Evolutionary conservation across 2,113 vertebrate species (phyloP), one percentile per base, ranked within the genome.

Genomic region (Pavo muticus): DNA sequence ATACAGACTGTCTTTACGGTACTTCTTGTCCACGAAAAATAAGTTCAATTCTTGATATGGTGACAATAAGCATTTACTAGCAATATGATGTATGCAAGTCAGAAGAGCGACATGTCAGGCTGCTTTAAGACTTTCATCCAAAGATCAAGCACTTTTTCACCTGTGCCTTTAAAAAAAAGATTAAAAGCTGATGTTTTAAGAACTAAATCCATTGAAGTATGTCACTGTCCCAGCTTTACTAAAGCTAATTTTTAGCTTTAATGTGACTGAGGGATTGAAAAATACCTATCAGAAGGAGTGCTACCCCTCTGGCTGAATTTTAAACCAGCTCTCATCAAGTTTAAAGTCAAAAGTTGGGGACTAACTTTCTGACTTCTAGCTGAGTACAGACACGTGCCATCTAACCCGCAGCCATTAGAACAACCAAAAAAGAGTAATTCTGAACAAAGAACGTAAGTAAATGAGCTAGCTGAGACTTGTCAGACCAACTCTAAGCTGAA

Each of bases 281-380:
- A 95, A 44, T 5, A 82, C 21, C 45, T 73, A 54, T 74, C 47
- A 75, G 75, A 91, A 94, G 24, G 14, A 94, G 25, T 24, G 78
- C 20, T 69, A 88, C 50, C 30, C 63, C 88, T 85, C 60, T n/a
- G 52, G 92, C 48, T 84, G 57, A 93, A 75, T 91, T 94, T 95
- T 81, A 87, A 75, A 78, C 20, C 18, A 90, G 14, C 8, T 77
- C 71, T 76, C 4, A 13, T 54, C 20, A 75, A 73, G 48, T 61
- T 77, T 77, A 37, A 85, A 91, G 65, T 63, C 74, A 45, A 50
- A 93, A 91, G 52, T 25, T 71, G 27, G 29, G 21, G 8, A 84
- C 19, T 59, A 74, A 44, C 19, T 74, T 89, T 61, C 81, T 74
- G 0, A 69, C 63, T 86, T 86, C 75, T 90, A 88, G 56, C 47